These are phyloP conservation scores for Iselma pallidipennis DNA, from an alignment of 2,888 invertebrate genomes.

Conservation along the genomic window DNA sequence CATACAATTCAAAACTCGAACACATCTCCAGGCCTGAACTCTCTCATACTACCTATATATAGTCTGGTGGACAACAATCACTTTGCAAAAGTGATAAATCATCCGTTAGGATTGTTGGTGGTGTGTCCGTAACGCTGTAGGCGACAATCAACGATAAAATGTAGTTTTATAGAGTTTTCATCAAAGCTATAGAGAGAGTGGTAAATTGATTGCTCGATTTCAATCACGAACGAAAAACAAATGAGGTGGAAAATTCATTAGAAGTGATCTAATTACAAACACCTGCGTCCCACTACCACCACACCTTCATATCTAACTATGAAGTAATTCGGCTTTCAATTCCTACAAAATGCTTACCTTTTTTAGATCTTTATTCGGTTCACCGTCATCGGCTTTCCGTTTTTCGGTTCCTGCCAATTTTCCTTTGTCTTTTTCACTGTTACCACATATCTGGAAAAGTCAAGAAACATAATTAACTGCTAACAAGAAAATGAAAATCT, in stretches of 20 bases:
- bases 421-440: constrained; percentile 65
- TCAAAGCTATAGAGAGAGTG: background rate
- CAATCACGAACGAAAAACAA: background rate
- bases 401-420: constrained; percentile 74
- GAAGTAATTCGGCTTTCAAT: background rate
- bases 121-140: background rate
- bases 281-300: background rate
- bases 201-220: background rate
- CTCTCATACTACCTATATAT: background rate
- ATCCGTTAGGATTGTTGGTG: background rate
- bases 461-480: constrained; percentile 24
- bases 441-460: constrained; percentile 58
- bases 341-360: constrained; percentile 64
- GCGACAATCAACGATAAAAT: background rate
- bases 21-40: background rate
- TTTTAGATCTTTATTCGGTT: constrained; percentile 82
- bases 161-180: background rate
- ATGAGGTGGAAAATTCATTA: background rate
- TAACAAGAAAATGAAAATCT: constrained; percentile 20
- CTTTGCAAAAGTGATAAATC: background rate
- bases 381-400: constrained; percentile 80
- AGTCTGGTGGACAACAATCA: background rate
- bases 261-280: background rate
- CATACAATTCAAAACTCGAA: background rate
- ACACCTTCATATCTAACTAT: too few species aligned